These are phyloP conservation scores for Steinernema khuongi DNA, from an alignment of 1,140 invertebrate species.

Conservation along the genomic window DNA sequence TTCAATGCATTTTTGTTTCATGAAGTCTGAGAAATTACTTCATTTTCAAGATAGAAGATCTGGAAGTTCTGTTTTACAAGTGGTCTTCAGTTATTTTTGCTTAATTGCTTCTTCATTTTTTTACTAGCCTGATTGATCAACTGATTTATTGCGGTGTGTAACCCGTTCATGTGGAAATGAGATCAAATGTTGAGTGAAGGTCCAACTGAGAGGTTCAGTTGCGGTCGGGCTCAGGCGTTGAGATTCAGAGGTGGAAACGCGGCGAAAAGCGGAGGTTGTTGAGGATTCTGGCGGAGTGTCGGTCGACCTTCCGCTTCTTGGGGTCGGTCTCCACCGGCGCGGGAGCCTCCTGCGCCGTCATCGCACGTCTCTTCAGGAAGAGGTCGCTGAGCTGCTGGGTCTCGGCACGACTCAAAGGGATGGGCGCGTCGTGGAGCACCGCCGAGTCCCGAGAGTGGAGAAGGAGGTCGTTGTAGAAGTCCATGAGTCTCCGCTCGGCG, in stretches of 20 bases:
- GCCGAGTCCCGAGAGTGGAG: neutral
- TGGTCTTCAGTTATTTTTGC: no score
- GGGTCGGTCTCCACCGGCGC: neutral
- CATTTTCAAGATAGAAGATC: no score
- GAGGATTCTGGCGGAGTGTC: neutral
- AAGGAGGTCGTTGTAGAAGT: neutral
- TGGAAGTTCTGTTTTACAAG: no score
- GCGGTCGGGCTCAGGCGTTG: no score
- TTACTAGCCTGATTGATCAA: no score
- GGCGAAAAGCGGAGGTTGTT: neutral
- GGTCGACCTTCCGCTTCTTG: conserved; percentile 3
- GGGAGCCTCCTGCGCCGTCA: neutral
- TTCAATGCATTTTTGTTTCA: no score
- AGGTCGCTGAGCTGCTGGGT: neutral
- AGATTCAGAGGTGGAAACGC: neutral
- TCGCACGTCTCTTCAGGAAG: neutral
- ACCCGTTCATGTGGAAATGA: no score
- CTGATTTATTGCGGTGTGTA: no score
- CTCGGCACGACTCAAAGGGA: neutral
- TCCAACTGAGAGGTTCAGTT: no score
- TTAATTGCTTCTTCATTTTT: no score
- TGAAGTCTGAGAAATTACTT: no score
- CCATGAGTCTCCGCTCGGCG: neutral
- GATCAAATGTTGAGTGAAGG: no score
- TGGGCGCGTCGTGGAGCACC: neutral